phyloP scores from a whole-genome alignment of 2,888 invertebrate species.

The Drosophila fulvimacula region DNA sequence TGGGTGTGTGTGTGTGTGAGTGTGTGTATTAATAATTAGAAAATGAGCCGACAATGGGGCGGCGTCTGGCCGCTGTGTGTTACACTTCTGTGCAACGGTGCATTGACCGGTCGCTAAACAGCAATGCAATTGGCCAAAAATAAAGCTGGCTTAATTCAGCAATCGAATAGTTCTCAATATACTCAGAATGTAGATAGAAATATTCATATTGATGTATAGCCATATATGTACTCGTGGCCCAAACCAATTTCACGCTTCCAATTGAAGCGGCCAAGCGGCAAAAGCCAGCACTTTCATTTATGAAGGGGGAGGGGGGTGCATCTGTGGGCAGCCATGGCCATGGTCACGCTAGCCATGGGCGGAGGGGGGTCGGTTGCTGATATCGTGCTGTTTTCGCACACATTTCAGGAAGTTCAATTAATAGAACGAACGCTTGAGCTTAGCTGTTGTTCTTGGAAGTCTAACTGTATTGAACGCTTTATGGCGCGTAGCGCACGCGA shows the following conservation, averaged over 20 bases:
- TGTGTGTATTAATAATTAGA: conserved; percentile 75
- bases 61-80: conserved; percentile 58
- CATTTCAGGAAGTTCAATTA: conserved; percentile 82
- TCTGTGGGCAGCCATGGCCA: conserved; percentile 29
- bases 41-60: conserved; percentile 67
- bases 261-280: conserved; percentile 80
- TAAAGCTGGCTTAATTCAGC: conserved; percentile 25
- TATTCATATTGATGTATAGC: conserved; percentile 5
- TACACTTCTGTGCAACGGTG: conserved; percentile 65
- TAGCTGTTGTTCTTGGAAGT: conserved; percentile 64
- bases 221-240: conserved; percentile 21
- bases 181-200: conserved; percentile 14
- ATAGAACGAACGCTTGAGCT: conserved; percentile 69
- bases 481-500: conserved; percentile 78
- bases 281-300: conserved; percentile 63
- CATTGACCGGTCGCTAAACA: conserved; percentile 48
- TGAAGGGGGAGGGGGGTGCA: conserved; percentile 13
- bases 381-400: conserved; percentile 61
- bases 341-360: conserved; percentile 35
- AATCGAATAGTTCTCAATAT: conserved; percentile 23
- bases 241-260: conserved; percentile 83
- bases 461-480: conserved; percentile 81
- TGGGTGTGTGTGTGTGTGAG: conserved; percentile 19
- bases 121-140: conserved; percentile 53
- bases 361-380: background rate